Evolutionary conservation across 2,113 vertebrate species (phyloP), one percentile per base, ranked within the genome.

Genomic region (Sylvia atricapilla): DNA sequence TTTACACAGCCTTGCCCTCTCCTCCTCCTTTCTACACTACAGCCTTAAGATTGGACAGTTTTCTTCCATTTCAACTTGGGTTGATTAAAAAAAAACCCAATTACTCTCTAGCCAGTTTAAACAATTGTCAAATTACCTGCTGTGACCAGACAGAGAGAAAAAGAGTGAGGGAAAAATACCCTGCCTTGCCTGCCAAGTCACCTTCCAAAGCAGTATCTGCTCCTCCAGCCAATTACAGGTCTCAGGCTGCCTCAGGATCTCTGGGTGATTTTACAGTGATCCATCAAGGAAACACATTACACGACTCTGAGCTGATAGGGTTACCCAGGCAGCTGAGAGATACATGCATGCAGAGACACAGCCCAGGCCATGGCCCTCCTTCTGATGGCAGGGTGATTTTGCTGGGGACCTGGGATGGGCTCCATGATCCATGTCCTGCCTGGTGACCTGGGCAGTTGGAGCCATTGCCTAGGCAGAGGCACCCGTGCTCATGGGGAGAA

Each of bases 211-310:
- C 47, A 87, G 2, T 59, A 56, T 52, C 74, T 78, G 75, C 52
- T 95, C 56, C 76, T 93, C 46, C 52, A 82, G 78, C 66, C 0
- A 0, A 74, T 59, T 72, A 75, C 60, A 52, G 81, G 74, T 76
- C 49, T 72, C 87, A 89, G 84, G 73, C 74, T 84, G 87, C 87
- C 77, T 87, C 81, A 50, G 56, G 58, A 91, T 77, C 47, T 83
- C 68, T 70, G 15, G 28, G 73, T 67, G 87, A 58, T 87, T 90
- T 94, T 87, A 50, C 23, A 46, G 66, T 89, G 87, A 91, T 87
- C 81, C 56, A 67, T 59, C 52, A 68, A 72, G 81, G 56, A 89
- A 87, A 68, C 50, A 60, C 33, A 30, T 88, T 30, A 62, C 87
- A 77, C 28, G 73, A 9, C 56, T 39, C 77, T 55, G 73, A 63